Conservation (phyloP, 2,797 vertebrate species). For the Sebastes nivosus region DNA sequence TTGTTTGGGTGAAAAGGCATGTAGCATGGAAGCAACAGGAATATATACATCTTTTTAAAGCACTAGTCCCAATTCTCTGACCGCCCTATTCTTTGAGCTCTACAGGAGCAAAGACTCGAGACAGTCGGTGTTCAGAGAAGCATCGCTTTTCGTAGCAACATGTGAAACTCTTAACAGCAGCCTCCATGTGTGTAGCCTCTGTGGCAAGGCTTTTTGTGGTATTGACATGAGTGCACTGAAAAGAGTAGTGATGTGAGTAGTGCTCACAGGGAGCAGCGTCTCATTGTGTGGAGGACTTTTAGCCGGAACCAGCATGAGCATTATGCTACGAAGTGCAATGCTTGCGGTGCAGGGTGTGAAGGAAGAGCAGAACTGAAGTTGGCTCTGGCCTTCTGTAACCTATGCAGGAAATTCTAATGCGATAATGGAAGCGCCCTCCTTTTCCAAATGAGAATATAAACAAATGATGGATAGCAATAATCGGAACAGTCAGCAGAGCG, state of each 20-base stretch:
- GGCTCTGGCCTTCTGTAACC: slow-evolving; percentile 51
- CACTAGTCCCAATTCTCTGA: background rate
- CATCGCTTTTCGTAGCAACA: background rate
- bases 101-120: background rate
- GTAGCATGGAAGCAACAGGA: background rate
- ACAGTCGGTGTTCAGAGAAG: background rate
- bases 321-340: background rate
- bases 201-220: slow-evolving; percentile 9
- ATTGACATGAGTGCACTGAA: slow-evolving; percentile 17
- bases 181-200: background rate
- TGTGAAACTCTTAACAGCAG: background rate
- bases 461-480: slow-evolving; percentile 81
- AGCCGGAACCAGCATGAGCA: background rate
- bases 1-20: background rate
- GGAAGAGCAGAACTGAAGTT: slow-evolving; percentile 19
- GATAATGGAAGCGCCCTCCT: slow-evolving; percentile 56
- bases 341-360: background rate
- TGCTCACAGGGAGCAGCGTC: slow-evolving; percentile 9
- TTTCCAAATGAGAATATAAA: slow-evolving; percentile 74
- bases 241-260: background rate
- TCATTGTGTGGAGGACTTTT: slow-evolving; percentile 18
- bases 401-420: slow-evolving; percentile 66
- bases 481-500: slow-evolving; percentile 73
- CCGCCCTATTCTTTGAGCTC: background rate
- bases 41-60: background rate